Evolutionary conservation across 2,797 vertebrate species (phyloP).

Genomic region (Epinephelus malabaricus): DNA sequence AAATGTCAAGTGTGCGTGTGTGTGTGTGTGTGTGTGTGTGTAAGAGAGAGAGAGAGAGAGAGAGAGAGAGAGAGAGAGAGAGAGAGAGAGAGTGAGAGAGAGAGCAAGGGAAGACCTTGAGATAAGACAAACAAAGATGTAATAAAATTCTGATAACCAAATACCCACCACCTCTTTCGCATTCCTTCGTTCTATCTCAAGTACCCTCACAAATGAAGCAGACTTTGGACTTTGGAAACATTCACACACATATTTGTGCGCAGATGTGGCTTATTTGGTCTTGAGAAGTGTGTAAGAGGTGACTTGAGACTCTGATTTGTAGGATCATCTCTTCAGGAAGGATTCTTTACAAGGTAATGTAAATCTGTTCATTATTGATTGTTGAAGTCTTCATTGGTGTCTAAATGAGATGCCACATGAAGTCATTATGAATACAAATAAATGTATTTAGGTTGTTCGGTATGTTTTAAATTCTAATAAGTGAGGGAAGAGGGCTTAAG

Average conservation of each 20-base stretch:
- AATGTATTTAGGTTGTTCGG: neutral
- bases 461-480: neutral
- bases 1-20: neutral
- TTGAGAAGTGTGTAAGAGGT: slow-evolving; percentile 31
- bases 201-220: neutral
- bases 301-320: slow-evolving; percentile 13
- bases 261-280: slow-evolving; percentile 38
- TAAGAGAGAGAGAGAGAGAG: neutral
- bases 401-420: neutral
- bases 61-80: neutral
- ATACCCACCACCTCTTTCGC: neutral
- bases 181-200: neutral
- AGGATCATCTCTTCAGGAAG: slow-evolving; percentile 14
- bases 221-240: slow-evolving; percentile 69
- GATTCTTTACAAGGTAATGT: slow-evolving; percentile 63
- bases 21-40: slow-evolving; percentile 21
- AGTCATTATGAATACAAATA: neutral
- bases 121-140: slow-evolving; percentile 45
- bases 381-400: neutral
- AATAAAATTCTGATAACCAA: slow-evolving; percentile 49
- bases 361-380: slow-evolving; percentile 12
- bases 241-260: neutral
- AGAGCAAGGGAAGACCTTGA: slow-evolving; percentile 60
- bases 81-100: neutral
- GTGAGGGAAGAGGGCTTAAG: neutral